Evolutionary conservation across 2,113 vertebrate species (phyloP), one percentile per base, ranked within the genome.

Genomic region (Sisor rabdophorus): DNA sequence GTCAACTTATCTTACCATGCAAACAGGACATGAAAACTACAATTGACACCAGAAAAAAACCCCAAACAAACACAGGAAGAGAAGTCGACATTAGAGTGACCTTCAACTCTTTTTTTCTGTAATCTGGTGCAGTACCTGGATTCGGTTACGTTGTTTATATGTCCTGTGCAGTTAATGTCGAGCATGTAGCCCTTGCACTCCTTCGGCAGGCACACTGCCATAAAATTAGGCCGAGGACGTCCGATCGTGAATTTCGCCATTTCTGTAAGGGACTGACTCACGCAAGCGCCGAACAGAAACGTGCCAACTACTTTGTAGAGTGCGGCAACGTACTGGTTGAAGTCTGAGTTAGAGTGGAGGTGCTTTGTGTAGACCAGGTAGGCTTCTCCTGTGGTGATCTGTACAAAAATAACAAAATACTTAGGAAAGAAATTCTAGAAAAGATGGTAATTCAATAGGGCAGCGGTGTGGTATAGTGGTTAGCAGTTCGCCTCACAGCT

Each of bases 161-260:
- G 73, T 0, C 96, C 97, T 0, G 91, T 93, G 87, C 97, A 99
- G 87, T 95, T 91, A 0, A 88, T 88, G 8, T 87, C 84, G 15
- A 22, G 73, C 87, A 93, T 76, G 85, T 95, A 92, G 0, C 95
- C 98, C 11, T 60, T 16, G 1, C 97, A 99, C 76, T 88, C 91
- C 80, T 90, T 93, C 0, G 95, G 96, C 4, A 88, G 79, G n/a
- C 97, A 99, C 7, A 98, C 92, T 0, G 92, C 90, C 86, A 98
- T 84, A 89, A 99, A 99, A 87, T 94, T 95, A 0, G 97, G 97
- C 47, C 97, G 89, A 0, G 95, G 93, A 0, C 95, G 95, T 22
- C 97, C 96, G 0, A 95, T 94, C 81, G 93, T 95, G 86, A 92
- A 98, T 68, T 99, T 99, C 67, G 96, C 96, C 73, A 99, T 90